Evolutionary conservation across 2,113 vertebrate species (phyloP).

Genomic region (Xenopus laevis): DNA sequence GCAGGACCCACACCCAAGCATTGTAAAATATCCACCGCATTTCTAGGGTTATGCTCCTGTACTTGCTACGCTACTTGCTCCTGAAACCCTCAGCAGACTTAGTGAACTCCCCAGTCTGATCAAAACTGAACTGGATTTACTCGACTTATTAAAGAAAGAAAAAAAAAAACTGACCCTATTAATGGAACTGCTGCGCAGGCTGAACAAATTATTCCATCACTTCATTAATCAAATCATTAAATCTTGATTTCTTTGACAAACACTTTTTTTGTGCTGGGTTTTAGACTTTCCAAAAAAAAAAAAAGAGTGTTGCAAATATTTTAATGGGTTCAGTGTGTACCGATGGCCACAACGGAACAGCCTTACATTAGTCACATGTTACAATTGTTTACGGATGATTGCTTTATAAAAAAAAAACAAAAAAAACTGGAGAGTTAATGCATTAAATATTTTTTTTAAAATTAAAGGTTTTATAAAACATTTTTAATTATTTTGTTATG

Average conservation of each 20-base stretch:
- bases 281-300: conserved; percentile 61
- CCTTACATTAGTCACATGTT: conserved; percentile 66
- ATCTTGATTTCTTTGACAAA: conserved; percentile 71
- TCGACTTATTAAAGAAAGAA: conserved; percentile 51
- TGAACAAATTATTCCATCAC: conserved; percentile 63
- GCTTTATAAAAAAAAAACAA: conserved; percentile 57
- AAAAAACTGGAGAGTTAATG: background rate
- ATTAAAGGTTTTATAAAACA: background rate
- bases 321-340: conserved; percentile 81
- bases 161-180: conserved; percentile 55
- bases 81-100: conserved; percentile 34
- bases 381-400: conserved; percentile 62
- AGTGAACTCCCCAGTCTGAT: conserved; percentile 49
- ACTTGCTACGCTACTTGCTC: conserved; percentile 52
- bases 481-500: too few relatives aligned
- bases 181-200: conserved; percentile 60
- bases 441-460: background rate
- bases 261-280: conserved; percentile 70
- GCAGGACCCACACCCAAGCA: conserved; percentile 70
- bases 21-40: conserved; percentile 74
- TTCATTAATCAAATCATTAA: conserved; percentile 68
- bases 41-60: conserved; percentile 44
- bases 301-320: conserved; percentile 77
- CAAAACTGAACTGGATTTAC: conserved; percentile 59
- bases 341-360: conserved; percentile 83